These are phyloP conservation scores for Leptogaster cylindrica DNA, from an alignment of 2,888 invertebrate species.

Conservation along the genomic window DNA sequence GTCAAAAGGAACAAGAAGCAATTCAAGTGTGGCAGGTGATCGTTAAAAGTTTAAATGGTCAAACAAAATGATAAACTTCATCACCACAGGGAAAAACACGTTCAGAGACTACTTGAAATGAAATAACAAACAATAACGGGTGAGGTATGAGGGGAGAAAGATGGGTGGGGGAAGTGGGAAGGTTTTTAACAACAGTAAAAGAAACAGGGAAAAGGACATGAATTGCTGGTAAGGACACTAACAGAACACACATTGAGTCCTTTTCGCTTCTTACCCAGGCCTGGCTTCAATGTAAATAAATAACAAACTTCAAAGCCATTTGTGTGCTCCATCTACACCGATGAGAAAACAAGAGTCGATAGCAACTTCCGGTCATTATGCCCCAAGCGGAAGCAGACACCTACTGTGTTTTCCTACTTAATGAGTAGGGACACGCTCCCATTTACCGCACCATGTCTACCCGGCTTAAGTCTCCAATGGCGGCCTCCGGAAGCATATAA, in stretches of 20 bases:
- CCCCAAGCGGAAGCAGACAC: constrained; percentile 61
- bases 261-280: constrained; percentile 15
- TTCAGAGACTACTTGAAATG: constrained; percentile 13
- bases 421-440: constrained; percentile 37
- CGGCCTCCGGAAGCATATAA: background rate
- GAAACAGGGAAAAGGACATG: constrained; percentile 20
- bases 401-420: constrained; percentile 60
- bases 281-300: constrained; percentile 27
- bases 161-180: background rate
- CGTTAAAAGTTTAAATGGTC: background rate
- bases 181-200: background rate
- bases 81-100: background rate
- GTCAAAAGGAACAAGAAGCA: no score
- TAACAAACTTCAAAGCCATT: constrained; percentile 39
- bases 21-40: background rate
- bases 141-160: background rate
- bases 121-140: constrained; percentile 8
- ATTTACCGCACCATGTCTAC: background rate
- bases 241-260: constrained; percentile 31
- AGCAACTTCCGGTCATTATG: constrained; percentile 58
- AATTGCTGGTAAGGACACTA: constrained; percentile 29
- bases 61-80: constrained; percentile 12
- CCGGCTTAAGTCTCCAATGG: background rate
- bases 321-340: constrained; percentile 27
- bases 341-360: constrained; percentile 33